Conservation (phyloP, 2,888 invertebrate genomes). For the Carcina quercana region DNA sequence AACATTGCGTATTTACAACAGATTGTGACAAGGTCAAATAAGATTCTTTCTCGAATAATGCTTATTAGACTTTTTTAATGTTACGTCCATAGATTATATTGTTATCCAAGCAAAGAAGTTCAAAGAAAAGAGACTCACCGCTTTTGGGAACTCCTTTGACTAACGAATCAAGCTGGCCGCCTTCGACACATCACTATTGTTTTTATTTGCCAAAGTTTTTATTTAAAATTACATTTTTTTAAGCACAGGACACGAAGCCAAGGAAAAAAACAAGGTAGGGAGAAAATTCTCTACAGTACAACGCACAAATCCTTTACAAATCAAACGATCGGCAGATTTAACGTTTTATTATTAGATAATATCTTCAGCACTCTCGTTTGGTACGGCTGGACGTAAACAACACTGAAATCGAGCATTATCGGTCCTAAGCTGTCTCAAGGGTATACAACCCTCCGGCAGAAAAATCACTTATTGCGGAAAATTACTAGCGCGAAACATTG, state of each 20-base stretch:
- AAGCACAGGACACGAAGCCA: background rate
- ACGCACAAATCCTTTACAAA: conserved; percentile 15
- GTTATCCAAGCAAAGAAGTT: too few relatives aligned
- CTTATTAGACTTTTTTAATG: too few relatives aligned
- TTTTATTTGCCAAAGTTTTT: conserved; percentile 13
- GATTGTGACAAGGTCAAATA: too few relatives aligned
- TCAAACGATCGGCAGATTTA: conserved; percentile 18
- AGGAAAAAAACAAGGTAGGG: background rate
- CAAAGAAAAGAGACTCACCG: conserved; percentile 10
- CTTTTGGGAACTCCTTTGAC: conserved; percentile 16
- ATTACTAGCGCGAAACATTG: conserved; percentile 16
- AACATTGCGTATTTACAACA: too few relatives aligned
- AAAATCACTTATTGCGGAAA: conserved; percentile 27
- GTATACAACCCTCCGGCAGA: conserved; percentile 5
- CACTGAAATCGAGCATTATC: conserved; percentile 2
- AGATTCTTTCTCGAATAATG: too few relatives aligned
- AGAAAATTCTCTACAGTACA: conserved; percentile 8
- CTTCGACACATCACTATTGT: conserved; percentile 17
- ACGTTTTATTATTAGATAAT: conserved; percentile 15
- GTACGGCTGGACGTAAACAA: conserved; percentile 1
- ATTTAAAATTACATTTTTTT: conserved; percentile 5
- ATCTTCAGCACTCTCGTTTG: conserved; percentile 1
- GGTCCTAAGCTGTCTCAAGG: background rate
- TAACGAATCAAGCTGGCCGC: conserved; percentile 9
- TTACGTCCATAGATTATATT: too few relatives aligned